Conservation (phyloP, 2,113 vertebrate genomes). For the Mola mola region DNA sequence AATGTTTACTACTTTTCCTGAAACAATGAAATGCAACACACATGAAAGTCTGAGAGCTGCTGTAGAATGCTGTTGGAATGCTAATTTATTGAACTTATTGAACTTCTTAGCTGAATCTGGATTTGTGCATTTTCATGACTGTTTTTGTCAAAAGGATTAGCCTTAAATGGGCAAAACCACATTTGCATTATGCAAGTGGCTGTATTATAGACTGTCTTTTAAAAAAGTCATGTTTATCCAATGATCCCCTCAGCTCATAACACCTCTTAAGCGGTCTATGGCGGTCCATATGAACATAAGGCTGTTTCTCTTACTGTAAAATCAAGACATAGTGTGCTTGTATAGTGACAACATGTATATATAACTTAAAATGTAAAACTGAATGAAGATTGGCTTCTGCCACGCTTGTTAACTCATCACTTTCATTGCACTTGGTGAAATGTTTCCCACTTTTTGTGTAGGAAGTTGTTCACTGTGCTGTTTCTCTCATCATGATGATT, state of each 20-base stretch:
- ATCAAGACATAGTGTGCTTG: neutral
- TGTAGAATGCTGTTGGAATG: neutral
- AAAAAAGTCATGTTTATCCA: constrained; percentile 15
- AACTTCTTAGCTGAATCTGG: constrained; percentile 39
- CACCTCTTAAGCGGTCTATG: constrained; percentile 24
- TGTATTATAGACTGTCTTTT: constrained; percentile 36
- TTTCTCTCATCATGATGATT: constrained; percentile 19
- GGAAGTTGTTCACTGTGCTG: constrained; percentile 5
- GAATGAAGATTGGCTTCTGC: neutral
- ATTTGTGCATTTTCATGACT: constrained; percentile 21
- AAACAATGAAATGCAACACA: too few relatives aligned
- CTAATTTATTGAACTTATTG: neutral
- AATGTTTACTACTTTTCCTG: too few relatives aligned
- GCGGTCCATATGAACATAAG: constrained; percentile 31
- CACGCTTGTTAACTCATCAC: constrained; percentile 1
- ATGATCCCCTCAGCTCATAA: constrained; percentile 26
- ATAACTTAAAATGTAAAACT: neutral
- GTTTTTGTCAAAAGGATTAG: constrained; percentile 18
- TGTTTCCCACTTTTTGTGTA: neutral
- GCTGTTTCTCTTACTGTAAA: neutral
- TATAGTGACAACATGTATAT: neutral
- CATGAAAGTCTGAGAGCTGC: too few relatives aligned
- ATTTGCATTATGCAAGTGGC: constrained; percentile 24
- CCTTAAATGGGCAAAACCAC: neutral
- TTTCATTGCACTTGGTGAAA: constrained; percentile 16